phyloP scores from a whole-genome alignment of 2,888 invertebrate genomes.

The Eristalinus aeneus region DNA sequence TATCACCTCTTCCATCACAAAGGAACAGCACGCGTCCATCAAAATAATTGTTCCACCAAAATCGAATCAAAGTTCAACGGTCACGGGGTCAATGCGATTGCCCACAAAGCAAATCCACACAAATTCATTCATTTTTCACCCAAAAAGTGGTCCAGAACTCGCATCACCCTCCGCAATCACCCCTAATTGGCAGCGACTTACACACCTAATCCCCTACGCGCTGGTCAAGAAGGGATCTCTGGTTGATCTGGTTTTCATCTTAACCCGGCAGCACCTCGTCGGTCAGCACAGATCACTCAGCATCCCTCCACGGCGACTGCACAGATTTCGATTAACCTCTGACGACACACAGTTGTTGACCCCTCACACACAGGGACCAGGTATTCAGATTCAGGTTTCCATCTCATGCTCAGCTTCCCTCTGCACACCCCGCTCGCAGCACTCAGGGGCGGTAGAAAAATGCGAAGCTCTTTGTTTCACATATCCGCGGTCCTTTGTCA shows the following conservation, averaged over 20 bases:
- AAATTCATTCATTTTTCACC: slow-evolving; percentile 24
- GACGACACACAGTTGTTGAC: slow-evolving; percentile 45
- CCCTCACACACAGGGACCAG: slow-evolving; percentile 20
- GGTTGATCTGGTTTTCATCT: slow-evolving; percentile 69
- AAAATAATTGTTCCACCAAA: neutral
- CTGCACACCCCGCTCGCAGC: neutral
- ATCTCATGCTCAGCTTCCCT: neutral
- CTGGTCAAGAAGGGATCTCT: slow-evolving; percentile 48
- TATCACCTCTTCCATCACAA: neutral
- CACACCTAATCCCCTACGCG: neutral
- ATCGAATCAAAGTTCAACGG: slow-evolving; percentile 39
- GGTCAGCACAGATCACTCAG: slow-evolving; percentile 49
- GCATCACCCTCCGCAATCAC: neutral
- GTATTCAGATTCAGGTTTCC: slow-evolving; percentile 30
- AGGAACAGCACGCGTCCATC: neutral
- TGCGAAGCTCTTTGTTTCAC: slow-evolving; percentile 32
- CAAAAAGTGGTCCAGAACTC: slow-evolving; percentile 54
- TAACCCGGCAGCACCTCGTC: slow-evolving; percentile 28
- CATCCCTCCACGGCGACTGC: slow-evolving; percentile 41
- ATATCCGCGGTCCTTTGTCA: slow-evolving; percentile 48
- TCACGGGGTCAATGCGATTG: neutral
- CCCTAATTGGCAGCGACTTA: slow-evolving; percentile 32
- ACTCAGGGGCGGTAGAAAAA: slow-evolving; percentile 2
- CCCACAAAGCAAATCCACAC: slow-evolving; percentile 7
- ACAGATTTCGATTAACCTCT: slow-evolving; percentile 62